Conservation (phyloP, 2,888 invertebrate genomes). For the Cantharis lateralis region DNA sequence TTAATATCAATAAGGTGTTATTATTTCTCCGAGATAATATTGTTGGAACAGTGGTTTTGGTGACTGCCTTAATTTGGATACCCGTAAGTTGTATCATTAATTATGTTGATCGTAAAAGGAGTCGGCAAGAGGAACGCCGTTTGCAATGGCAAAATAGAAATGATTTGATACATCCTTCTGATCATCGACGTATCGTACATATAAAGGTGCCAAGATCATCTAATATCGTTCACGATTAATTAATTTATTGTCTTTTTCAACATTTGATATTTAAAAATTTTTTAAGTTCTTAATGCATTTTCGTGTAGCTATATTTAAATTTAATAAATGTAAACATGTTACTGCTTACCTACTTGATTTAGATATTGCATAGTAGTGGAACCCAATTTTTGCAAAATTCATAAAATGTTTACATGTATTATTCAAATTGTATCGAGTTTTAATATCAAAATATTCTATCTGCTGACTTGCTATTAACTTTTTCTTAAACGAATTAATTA, state of each 20-base stretch:
- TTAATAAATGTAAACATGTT: too few species aligned
- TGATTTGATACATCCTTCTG: constrained; percentile 76
- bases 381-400: too few species aligned
- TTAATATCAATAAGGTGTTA: constrained; percentile 90
- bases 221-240: not conserved
- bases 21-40: constrained; percentile 90
- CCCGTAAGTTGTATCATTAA: constrained; percentile 88
- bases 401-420: too few species aligned
- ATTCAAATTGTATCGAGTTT: too few species aligned
- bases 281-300: not conserved
- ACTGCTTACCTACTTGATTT: too few species aligned
- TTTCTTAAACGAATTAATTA: too few species aligned
- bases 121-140: constrained; percentile 72
- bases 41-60: constrained; percentile 88
- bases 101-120: constrained; percentile 79
- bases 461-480: too few species aligned
- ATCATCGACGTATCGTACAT: constrained; percentile 71
- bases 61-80: constrained; percentile 93
- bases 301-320: not conserved
- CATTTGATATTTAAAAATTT: not conserved
- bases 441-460: too few species aligned
- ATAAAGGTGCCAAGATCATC: constrained; percentile 56
- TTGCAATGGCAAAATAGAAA: constrained; percentile 72
- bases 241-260: not conserved
- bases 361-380: too few species aligned